phyloP scores from a whole-genome alignment of 2,888 invertebrate species.

The Zaprionus bogoriensis region DNA sequence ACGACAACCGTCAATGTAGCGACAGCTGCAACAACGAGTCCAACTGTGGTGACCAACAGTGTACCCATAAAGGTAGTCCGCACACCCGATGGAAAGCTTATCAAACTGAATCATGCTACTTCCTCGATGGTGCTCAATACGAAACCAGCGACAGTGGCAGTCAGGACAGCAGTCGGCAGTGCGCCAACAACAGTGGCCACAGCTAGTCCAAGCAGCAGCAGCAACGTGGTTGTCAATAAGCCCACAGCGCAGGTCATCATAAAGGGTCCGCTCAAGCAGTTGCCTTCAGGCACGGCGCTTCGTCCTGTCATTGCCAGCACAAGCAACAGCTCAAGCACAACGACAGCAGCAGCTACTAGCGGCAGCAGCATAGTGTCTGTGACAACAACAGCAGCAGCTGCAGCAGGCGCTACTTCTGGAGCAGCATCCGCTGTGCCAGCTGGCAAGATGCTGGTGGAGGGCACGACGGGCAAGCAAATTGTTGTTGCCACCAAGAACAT shows the following conservation, averaged over 20 bases:
- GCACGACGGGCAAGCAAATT: slow-evolving; percentile 75
- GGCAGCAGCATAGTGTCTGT: not conserved
- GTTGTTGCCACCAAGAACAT: slow-evolving; percentile 79
- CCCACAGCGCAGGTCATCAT: slow-evolving; percentile 52
- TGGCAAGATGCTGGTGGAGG: slow-evolving; percentile 75
- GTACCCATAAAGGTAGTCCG: slow-evolving; percentile 61
- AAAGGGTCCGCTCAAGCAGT: slow-evolving; percentile 45
- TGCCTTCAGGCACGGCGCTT: slow-evolving; percentile 24
- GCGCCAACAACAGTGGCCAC: slow-evolving; percentile 8
- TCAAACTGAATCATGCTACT: slow-evolving; percentile 55
- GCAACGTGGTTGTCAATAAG: slow-evolving; percentile 40
- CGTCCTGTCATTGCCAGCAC: slow-evolving; percentile 28
- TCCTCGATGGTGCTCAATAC: slow-evolving; percentile 52
- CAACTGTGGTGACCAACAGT: slow-evolving; percentile 20
- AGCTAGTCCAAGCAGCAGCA: slow-evolving; percentile 3
- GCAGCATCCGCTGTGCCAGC: slow-evolving; percentile 17
- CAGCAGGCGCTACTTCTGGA: not conserved
- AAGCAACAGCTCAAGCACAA: slow-evolving; percentile 1
- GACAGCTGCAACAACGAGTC: not conserved
- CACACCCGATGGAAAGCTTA: slow-evolving; percentile 63
- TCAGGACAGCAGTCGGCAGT: slow-evolving; percentile 1
- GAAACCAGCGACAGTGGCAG: slow-evolving; percentile 30
- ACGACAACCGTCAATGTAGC: slow-evolving; percentile 2
- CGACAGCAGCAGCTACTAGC: slow-evolving; percentile 1
- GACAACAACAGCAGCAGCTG: slow-evolving; percentile 4